A percentile compares a stretch with the other conserved stretches of the same genome.
Evolutionary conservation across 2,113 vertebrate genomes (phyloP).

Genomic region (Aspiorhynchus laticeps): DNA sequence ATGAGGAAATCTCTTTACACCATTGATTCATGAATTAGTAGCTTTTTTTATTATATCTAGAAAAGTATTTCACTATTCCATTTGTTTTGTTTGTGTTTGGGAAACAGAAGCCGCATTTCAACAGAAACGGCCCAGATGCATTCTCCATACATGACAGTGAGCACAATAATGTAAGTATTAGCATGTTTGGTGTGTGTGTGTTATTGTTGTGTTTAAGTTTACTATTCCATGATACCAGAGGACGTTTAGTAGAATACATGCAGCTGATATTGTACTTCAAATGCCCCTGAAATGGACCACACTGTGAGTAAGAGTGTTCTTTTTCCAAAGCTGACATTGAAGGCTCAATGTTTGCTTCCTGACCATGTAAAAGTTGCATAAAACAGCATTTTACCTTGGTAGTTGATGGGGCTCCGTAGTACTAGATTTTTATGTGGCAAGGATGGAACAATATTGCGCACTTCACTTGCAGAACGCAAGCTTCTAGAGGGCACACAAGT

Average conservation of each 20-base stretch:
- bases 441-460: too few species aligned
- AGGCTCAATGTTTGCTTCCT: conserved; percentile 20
- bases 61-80: not conserved
- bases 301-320: not conserved
- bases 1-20: not conserved
- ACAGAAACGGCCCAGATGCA: conserved; percentile 34
- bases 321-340: conserved; percentile 28
- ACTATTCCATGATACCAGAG: not conserved
- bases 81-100: conserved; percentile 6
- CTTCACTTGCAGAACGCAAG: too few species aligned
- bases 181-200: not conserved
- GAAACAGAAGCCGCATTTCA: not conserved
- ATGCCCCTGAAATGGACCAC: conserved; percentile 11
- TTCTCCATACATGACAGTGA: conserved; percentile 25
- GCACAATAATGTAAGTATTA: conserved; percentile 32
- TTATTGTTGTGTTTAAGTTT: not conserved
- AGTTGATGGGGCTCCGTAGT: not conserved
- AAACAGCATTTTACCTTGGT: not conserved
- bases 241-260: not conserved
- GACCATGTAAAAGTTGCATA: not conserved
- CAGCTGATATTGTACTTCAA: not conserved
- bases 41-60: not conserved
- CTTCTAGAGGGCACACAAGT: too few species aligned
- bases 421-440: not conserved
- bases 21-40: not conserved